Evolutionary conservation across 2,113 vertebrate genomes (phyloP), one percentile per base, ranked within the genome.

Genomic region (Pogonocichla stellata): DNA sequence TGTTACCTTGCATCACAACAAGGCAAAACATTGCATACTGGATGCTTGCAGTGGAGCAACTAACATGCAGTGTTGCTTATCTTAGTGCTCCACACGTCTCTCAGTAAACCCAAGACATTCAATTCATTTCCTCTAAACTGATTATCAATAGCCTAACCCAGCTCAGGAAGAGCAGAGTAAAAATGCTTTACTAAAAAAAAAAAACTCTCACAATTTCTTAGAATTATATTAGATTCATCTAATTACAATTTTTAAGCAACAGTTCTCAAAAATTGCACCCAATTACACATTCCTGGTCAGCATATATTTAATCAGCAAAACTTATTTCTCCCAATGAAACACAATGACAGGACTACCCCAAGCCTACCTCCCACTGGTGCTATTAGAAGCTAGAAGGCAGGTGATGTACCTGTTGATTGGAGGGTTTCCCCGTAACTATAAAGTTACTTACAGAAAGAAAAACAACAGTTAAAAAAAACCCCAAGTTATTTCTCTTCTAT

Each of bases 361-460:
- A 95, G 95, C 86, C 94, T 93, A 93, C 73, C 95, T 93, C 91
- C 91, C 83, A 94, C 69, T 79, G 89, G 83, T 54, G 80, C 89
- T 97, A 92, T 71, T 91, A 95, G 93, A 95, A 92, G 84, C 89
- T 95, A 95, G 89, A 95, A 95, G 94, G 91, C 91, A 96, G 84
- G 89, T 95, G 92, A 92, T 53, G 89, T 50, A 94, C 94, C 91
- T 97, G 94, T 95, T 96, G 96, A 95, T 81, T 95, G 93, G 86
- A 93, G 95, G 78, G 91, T 91, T 94, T 96, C 73, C 93, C 94
- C 29, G 6, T 88, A 94, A 96, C 91, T 96, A 95, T 87, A 86
- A 87, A 72, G 33, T 95, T 95, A 96, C 91, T 96, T 77, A 92
- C 71, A 95, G 81, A 95, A 96, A 95, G 90, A 96, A 90, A 95